Evolutionary conservation across 2,888 invertebrate species (phyloP), one percentile per base, ranked within the genome.

Genomic region (Noctua pronuba): DNA sequence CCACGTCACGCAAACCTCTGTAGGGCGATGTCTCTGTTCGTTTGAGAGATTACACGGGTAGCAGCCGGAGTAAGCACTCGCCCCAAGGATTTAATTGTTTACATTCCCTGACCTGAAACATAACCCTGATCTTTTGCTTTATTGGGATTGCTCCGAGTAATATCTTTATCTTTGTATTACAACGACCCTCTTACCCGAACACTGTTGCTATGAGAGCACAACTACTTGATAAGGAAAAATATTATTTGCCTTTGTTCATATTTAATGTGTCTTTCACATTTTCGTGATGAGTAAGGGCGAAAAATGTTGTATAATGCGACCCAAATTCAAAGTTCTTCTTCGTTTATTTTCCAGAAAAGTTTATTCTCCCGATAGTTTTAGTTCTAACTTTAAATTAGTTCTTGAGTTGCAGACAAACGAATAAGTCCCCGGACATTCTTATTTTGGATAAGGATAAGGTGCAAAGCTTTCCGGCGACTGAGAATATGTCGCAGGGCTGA

Each of bases 61-160:
- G 76, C 80, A 85, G 76, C 80, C 79, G 76, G 76, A 79, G 77
- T 71, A 78, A 83, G 84, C 84, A 82, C 75, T 75, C 80, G 67
- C 83, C 80, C 80, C 76, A 84, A 83, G 80, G 85, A 88, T 88
- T 88, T 87, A 87, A 87, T 82, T 88, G 88, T 88, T 88, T 88
- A 88, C 87, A 87, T 81, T 88, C 84, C 79, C 78, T 87, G 88
- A 88, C 87, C 84, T 82, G 79, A 87, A 87, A 87, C 81, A 84
- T 82, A 86, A 88, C 74, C 75, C 72, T 76, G 80, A 86, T 88
- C 83, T 86, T 85, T 79, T 73, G 83, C 85, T 80, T 85, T 86
- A 80, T 86, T 85, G 82, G 77, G 76, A 77, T 85, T 80, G 76
- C 77, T 78, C 62, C 68, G 11, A 80, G 62, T 73, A 82, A 84